These are phyloP conservation scores for Calyptommatus sinebrachiatus DNA, from an alignment of 2,113 vertebrate species.

Conservation along the genomic window DNA sequence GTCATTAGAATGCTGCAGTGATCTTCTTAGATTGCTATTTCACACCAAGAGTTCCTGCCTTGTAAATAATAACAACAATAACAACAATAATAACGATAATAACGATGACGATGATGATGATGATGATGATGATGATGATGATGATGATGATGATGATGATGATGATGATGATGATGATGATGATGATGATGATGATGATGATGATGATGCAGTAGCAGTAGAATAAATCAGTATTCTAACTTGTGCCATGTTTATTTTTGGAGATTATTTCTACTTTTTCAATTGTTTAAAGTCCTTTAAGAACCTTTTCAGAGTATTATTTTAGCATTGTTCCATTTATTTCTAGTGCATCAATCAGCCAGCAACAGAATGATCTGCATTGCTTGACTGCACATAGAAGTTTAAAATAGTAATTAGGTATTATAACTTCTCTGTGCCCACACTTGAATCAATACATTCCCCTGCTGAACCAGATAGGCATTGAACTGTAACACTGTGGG, in stretches of 20 bases:
- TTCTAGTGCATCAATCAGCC: slow-evolving; percentile 5
- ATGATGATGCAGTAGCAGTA: background rate
- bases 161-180: too few relatives aligned
- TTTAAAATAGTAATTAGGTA: slow-evolving; percentile 57
- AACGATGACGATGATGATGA: too few relatives aligned
- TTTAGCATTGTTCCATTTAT: slow-evolving; percentile 21
- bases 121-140: too few relatives aligned
- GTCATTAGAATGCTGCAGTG: too few relatives aligned
- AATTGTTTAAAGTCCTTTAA: background rate
- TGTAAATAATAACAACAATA: background rate
- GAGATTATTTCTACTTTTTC: background rate
- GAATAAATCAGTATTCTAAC: background rate
- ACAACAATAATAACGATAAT: too few relatives aligned
- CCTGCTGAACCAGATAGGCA: slow-evolving; percentile 47
- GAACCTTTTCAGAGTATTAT: slow-evolving; percentile 26
- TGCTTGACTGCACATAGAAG: slow-evolving; percentile 40
- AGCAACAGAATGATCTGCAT: background rate
- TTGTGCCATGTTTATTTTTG: background rate
- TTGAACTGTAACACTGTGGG: slow-evolving; percentile 50
- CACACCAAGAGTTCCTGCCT: background rate
- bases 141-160: too few relatives aligned
- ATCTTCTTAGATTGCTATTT: too few relatives aligned
- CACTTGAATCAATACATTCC: slow-evolving; percentile 41
- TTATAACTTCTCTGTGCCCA: slow-evolving; percentile 25
- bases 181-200: too few relatives aligned